Base-by-base conservation (phyloP, 2,888 invertebrate genomes). In the Polydrusus tereticollis region DNA sequence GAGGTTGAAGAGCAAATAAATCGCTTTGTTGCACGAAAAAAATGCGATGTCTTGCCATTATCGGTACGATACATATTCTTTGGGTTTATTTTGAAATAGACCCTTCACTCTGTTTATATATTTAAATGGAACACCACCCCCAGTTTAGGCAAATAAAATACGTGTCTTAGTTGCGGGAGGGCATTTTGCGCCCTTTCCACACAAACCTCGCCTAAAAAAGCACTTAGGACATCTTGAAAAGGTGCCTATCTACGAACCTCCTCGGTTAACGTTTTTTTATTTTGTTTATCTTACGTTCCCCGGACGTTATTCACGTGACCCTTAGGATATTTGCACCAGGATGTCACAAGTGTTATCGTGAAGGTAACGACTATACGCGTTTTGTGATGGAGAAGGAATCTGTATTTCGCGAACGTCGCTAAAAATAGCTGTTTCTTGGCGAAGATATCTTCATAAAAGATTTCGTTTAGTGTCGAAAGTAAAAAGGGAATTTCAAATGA, bases 261-360 rank as follows among this genome's bases (percentile, higher is more conserved):
- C 29, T 16, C 52, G 29, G 29, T 55, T 26, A 50, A 59, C 36
- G 59, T 50, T 68, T 68, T 41, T 68, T 68, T 68, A 68, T 68
- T 59, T 60, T 68, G 60, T 68, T 68, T 68, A 68, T 68, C 68
- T 68, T 55, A 55, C 52, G 18, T 29, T 55, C 18, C 21, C 52
- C 7, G 29, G 29, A 55, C 52, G 52, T 29, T 29, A 29, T 55
- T 55, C 52, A 55, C 52, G 29, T 55, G 33, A 29, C 52, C 68
- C 68, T 60, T 26, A 50, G 60, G 68, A 58, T 23, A 45, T 60
- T 47, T 20, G 60, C 43, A 60, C 26, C 60, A 60, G 26, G 68
- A 60, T 68, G 68, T 58, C 36, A 60, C 47, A 12, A 47, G 68
- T 50, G 68, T 68, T 68, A 68, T 68, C 68, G 21, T 12, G 8